Conservation (phyloP, 2,113 vertebrate genomes). For the Perca schrenkii region DNA sequence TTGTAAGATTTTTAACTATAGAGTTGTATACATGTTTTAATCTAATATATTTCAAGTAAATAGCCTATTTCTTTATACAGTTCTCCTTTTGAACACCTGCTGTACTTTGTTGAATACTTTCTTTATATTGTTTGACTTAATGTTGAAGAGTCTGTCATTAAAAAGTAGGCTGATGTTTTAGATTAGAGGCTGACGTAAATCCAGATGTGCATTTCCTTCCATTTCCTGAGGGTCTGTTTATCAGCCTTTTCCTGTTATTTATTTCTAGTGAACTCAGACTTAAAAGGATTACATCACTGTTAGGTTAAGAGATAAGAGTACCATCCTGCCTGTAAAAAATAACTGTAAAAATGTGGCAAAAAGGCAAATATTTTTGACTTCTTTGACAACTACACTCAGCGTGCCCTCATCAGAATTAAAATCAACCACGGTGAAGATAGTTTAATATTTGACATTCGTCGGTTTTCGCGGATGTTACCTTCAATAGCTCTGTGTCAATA, state of each 20-base stretch:
- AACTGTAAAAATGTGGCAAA: not conserved
- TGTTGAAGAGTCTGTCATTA: not conserved
- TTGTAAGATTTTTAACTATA: constrained; percentile 33
- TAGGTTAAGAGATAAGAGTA: too few relatives aligned
- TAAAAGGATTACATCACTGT: constrained; percentile 1
- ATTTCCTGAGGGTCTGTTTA: constrained; percentile 44
- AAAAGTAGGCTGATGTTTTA: constrained; percentile 4
- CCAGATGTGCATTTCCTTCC: constrained; percentile 48
- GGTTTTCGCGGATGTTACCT: too few relatives aligned
- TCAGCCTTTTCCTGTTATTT: constrained; percentile 66
- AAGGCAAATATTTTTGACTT: not conserved
- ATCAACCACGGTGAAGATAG: too few relatives aligned
- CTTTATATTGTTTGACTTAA: constrained; percentile 3
- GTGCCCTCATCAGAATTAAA: too few relatives aligned
- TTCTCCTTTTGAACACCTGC: constrained; percentile 23
- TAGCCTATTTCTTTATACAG: constrained; percentile 44
- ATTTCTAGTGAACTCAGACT: constrained; percentile 4
- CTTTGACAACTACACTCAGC: not conserved
- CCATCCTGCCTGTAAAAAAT: not conserved
- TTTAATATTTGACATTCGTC: too few relatives aligned
- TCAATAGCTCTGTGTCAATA: too few relatives aligned
- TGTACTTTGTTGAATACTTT: constrained; percentile 8
- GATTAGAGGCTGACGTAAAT: not conserved
- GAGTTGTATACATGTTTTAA: constrained; percentile 41
- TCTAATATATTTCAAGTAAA: constrained; percentile 67